Evolutionary conservation across 2,113 vertebrate species (phyloP).

Genomic region (Chaetura pelagica): DNA sequence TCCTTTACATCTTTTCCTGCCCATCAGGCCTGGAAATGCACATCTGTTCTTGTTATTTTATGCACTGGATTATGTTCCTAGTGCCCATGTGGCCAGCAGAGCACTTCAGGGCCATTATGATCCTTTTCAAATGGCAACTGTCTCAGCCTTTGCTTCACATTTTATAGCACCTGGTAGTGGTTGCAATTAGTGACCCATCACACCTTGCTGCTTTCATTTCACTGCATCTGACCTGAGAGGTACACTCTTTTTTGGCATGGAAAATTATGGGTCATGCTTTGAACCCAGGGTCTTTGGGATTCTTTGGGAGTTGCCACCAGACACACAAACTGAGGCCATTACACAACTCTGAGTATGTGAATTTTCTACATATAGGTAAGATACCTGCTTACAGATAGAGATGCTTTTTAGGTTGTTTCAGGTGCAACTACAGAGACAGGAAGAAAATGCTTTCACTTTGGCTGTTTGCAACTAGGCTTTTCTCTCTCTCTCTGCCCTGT

Average conservation of each 20-base stretch:
- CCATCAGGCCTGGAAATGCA: background rate
- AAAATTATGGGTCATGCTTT: background rate
- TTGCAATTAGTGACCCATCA: background rate
- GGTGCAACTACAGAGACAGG: background rate
- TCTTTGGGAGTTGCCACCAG: background rate
- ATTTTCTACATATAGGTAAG: background rate
- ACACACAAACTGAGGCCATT: background rate
- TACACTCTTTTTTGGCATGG: fast-evolving
- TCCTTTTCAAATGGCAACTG: background rate
- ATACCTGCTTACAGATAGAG: background rate
- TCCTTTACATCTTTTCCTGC: background rate
- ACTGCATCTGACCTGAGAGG: background rate
- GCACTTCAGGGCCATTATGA: background rate
- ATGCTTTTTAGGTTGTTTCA: background rate
- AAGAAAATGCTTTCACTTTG: background rate
- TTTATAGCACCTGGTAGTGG: background rate
- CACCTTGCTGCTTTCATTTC: background rate
- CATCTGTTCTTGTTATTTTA: background rate
- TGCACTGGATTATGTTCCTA: background rate
- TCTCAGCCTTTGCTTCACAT: background rate
- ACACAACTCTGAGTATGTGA: background rate
- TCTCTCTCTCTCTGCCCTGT: background rate
- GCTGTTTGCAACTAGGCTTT: background rate
- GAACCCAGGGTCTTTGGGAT: background rate
- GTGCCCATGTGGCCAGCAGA: background rate